Base-by-base conservation (phyloP, 2,888 invertebrate genomes). In the Sarcophaga rosellei region DNA sequence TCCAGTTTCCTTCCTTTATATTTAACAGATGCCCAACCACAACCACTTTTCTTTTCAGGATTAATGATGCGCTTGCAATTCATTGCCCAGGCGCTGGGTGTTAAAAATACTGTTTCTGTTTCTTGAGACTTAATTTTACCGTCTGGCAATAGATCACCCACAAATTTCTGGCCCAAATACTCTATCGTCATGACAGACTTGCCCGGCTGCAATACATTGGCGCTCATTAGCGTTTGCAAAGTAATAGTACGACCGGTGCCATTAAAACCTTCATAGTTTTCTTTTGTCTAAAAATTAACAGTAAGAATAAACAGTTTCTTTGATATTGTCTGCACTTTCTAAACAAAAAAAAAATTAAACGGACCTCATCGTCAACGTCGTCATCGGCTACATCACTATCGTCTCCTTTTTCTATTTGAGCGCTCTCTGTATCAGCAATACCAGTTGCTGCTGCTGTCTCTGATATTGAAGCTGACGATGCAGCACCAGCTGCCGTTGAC, bases 41-140 rank as follows among this genome's bases (percentile, higher is more conserved):
- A 98, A 1, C 98, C 98, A 61, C 97, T 97, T 90, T 97, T 97
- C 92, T 98, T 98, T 87, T 97, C 97, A 0, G 98, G 98, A 93
- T 98, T 98, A 74, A 98, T 97, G 81, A 97, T 96, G 88, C 97
- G 95, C 92, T 98, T 98, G 91, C 98, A 98, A 91, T 97, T 97
- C 92, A 97, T 97, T 0, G 98, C 98, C 98, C 98, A 98, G 2
- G 98, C 97, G 89, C 97, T 97, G 3, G 98, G 98, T 1, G 98
- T 97, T 87, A 96, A 95, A 92, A 97, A 98, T 90, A 97, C 95
- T 86, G 97, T 96, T 91, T 97, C 96, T 59, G 97, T 97, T 93
- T 98, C 98, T 93, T 97, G 96, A 20, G 97, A 97, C 92, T 96
- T 96, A 81, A 98, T 98, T 94, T 97, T 97, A 17, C 98, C 98